Percentiles rank a stretch among this genome's conserved stretches.
These are phyloP conservation scores for Caenorhabditis becei DNA, from an alignment of 2,888 invertebrate genomes.

Conservation along the genomic window DNA sequence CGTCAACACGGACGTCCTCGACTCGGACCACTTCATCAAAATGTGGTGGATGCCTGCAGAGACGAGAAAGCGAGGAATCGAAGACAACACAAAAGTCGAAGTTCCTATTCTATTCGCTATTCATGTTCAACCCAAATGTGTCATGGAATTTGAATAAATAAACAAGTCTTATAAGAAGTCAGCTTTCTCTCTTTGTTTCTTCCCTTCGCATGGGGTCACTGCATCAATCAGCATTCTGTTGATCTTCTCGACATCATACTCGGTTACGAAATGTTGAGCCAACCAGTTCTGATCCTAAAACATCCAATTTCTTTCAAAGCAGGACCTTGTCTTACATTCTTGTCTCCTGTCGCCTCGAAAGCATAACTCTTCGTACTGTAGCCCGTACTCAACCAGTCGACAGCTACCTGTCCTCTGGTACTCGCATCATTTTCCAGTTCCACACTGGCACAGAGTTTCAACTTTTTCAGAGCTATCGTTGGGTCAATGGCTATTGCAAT, in stretches of 20 bases:
- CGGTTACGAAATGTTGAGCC: slow-evolving; percentile 60
- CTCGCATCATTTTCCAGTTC: slow-evolving; percentile 66
- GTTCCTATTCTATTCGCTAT: slow-evolving; percentile 43
- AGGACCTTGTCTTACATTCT: slow-evolving; percentile 54
- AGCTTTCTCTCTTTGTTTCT: not conserved
- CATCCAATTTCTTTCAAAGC: not conserved
- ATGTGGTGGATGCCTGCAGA: slow-evolving; percentile 46
- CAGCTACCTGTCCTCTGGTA: slow-evolving; percentile 66
- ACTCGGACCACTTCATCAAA: slow-evolving; percentile 44
- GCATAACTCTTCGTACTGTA: slow-evolving; percentile 23
- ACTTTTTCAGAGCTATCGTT: slow-evolving; percentile 57
- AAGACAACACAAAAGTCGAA: slow-evolving; percentile 41
- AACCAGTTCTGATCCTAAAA: slow-evolving; percentile 47
- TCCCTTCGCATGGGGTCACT: slow-evolving; percentile 31
- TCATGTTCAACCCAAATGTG: slow-evolving; percentile 46
- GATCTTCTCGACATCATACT: slow-evolving; percentile 67
- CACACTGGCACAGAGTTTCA: slow-evolving; percentile 73
- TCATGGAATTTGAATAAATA: slow-evolving; percentile 34
- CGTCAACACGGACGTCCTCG: slow-evolving; percentile 35
- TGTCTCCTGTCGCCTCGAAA: slow-evolving; percentile 24
- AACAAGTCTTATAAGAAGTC: slow-evolving; percentile 1
- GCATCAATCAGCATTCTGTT: slow-evolving; percentile 68
- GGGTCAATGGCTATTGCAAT: slow-evolving; percentile 81
- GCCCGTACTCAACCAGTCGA: slow-evolving; percentile 57
- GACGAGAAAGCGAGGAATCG: slow-evolving; percentile 45